Evolutionary conservation across 2,113 vertebrate species (phyloP), one percentile per base, ranked within the genome.

Genomic region (Pholis gunnellus): DNA sequence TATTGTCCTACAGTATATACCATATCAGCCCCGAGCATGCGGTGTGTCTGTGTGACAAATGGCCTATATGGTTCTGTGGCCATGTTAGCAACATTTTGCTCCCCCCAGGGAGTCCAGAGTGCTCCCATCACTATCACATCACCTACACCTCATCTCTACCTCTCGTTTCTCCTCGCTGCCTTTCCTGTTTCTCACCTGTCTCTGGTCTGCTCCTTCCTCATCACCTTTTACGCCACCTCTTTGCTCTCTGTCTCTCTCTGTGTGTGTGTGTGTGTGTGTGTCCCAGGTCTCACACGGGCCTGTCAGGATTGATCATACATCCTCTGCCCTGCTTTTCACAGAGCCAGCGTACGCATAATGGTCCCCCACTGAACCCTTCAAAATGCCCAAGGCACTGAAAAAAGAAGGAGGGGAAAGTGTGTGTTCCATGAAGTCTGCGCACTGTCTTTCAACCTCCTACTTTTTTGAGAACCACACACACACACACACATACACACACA

Each of bases 301-400:
- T 75, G 79, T 79, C 82, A 70, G 40, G 61, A 75, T 83, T 71
- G 75, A 88, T 88, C 70, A 88, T 64, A 83, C 56, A 44, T 65
- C 70, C 61, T 78, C 25, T 83, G 79, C 61, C 72, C 52, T 36
- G 71, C 59, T 61, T 73, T 82, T 82, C 57, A 71, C 57, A 22
- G 17, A 56, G 61, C 36, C 61, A 18, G 60, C 54, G n/a, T 61
- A 65, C 76, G 48, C 72, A 65, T 22, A 15, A 8, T 59, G 73
- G 11, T 57, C 34, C 61, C 66, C 72, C 20, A 44, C 20, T 68
- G 73, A 72, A 74, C 67, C 50, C 56, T 34, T 59, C n/a, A 76
- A 69, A 61, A 57, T 59, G 56, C 77, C 60, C 56, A 48, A 40
- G 60, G 73, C 69, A 34, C 38, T 40, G 31, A n/a, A 77, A 74